Base-by-base conservation (phyloP, 1,140 invertebrate genomes). In the Ooceraea biroi region DNA sequence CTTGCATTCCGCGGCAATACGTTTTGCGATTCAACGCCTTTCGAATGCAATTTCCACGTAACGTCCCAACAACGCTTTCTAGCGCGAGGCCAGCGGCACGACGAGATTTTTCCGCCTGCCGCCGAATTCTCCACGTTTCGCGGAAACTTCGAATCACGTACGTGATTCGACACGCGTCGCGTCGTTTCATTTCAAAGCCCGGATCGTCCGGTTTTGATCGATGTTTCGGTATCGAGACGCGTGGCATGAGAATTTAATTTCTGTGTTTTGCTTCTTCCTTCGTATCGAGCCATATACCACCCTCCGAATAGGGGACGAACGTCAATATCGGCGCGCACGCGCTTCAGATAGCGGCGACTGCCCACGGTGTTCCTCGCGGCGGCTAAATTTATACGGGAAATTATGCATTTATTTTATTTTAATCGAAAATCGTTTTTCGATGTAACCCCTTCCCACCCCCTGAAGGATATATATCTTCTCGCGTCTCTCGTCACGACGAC, bases 241-340 rank as follows among this genome's bases (percentile, higher is more conserved):
- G 10, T 27, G 61, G n/a, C 88, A 87, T 89, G 85, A 89, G 89
- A 89, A 89, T 89, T 89, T 89, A 86, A 89, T 89, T 83, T 87
- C 85, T 87, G 88, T 89, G 88, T 89, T 89, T 89, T 89, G 88
- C 77, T 87, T 84, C 76, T 69, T 72, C 80, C 65, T 89, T 89
- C 85, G 88, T 90, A 91, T 89, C 85, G 91, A 91, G 87, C 88
- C 65, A 83, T 74, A 88, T 74, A 88, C 85, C 86, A 91, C 83
- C 83, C 87, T 74, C 69, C 73, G 80, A 88, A 66, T 66, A 73
- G 65, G 36, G 52, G 69, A 80, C 78, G 41, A 83, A 86, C 92
- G 92, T 94, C 93, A 93, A 94, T 94, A 94, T 88, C 82, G 87
- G 80, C 88, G 90, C 90, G 92, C 93, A 89, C 89, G 93, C 93